These are phyloP conservation scores for Mayetiola destructor DNA, from an alignment of 2,888 invertebrate species.

Conservation along the genomic window DNA sequence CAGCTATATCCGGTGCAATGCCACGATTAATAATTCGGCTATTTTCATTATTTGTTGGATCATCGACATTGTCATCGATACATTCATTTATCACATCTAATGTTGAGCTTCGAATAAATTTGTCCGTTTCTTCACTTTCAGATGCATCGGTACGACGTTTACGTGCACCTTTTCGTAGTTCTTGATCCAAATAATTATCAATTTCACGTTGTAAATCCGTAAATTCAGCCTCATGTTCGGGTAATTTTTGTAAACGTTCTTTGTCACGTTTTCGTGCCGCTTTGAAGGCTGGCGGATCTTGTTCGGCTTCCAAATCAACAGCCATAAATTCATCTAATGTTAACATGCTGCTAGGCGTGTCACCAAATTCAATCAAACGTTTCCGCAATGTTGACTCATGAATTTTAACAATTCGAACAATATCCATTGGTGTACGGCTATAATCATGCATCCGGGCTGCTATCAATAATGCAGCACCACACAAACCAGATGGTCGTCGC, in stretches of 20 bases:
- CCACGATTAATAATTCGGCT: slow-evolving; percentile 24
- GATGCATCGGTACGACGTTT: slow-evolving; percentile 21
- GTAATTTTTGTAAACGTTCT: slow-evolving; percentile 56
- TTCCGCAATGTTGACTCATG: slow-evolving; percentile 87
- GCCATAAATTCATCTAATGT: slow-evolving; percentile 95
- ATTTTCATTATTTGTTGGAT: slow-evolving; percentile 16
- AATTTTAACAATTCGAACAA: slow-evolving; percentile 89
- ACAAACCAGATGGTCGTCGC: slow-evolving; percentile 88
- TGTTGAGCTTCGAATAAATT: slow-evolving; percentile 38
- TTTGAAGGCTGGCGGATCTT: slow-evolving; percentile 88
- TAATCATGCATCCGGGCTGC: slow-evolving; percentile 89
- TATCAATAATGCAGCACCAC: slow-evolving; percentile 92
- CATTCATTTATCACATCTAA: slow-evolving; percentile 35
- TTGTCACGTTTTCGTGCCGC: slow-evolving; percentile 79
- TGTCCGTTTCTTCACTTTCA: slow-evolving; percentile 33
- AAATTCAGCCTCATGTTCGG: slow-evolving; percentile 49
- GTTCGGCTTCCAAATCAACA: slow-evolving; percentile 89
- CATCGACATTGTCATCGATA: slow-evolving; percentile 26
- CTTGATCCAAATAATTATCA: slow-evolving; percentile 62
- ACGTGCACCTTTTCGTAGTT: slow-evolving; percentile 32
- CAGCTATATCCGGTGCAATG: slow-evolving; percentile 55
- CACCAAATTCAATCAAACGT: slow-evolving; percentile 85
- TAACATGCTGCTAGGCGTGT: slow-evolving; percentile 87
- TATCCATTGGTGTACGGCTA: slow-evolving; percentile 68
- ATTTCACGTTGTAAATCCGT: slow-evolving; percentile 74